Percentiles rank a stretch among this genome's conserved stretches.
Conservation (phyloP, 2,113 vertebrate species). For the Penelope pileata region DNA sequence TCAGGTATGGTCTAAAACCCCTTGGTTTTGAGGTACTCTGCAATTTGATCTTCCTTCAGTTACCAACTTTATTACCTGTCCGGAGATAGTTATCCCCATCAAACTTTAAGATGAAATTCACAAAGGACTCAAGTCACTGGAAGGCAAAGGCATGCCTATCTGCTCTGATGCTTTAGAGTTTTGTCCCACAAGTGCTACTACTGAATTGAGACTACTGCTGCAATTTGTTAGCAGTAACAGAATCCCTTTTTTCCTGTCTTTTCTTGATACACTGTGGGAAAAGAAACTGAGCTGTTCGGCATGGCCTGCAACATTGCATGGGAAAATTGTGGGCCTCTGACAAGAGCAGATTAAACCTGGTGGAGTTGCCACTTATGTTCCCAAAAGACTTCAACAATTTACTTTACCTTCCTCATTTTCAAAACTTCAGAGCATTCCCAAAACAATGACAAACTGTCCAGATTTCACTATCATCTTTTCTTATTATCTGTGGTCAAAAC, state of each 20-base stretch:
- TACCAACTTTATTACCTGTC: neutral
- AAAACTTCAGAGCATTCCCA: neutral
- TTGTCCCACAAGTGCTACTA: neutral
- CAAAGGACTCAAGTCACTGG: neutral
- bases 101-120: neutral
- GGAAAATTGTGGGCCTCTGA: neutral
- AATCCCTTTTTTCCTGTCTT: neutral
- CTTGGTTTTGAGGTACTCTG: fast-evolving
- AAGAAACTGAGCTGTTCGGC: neutral
- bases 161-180: neutral
- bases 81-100: neutral
- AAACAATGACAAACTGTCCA: neutral
- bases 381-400: neutral
- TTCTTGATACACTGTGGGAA: neutral
- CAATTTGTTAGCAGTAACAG: neutral
- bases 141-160: neutral
- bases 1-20: neutral
- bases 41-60: neutral
- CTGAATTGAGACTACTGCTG: neutral
- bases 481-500: neutral
- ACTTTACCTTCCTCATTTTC: neutral
- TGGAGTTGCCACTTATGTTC: neutral
- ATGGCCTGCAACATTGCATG: neutral
- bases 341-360: neutral
- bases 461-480: neutral